phyloP scores from a whole-genome alignment of 30 jellyfish, hydroid and myxozoan genomes.

The Aurelia sp. region DNA sequence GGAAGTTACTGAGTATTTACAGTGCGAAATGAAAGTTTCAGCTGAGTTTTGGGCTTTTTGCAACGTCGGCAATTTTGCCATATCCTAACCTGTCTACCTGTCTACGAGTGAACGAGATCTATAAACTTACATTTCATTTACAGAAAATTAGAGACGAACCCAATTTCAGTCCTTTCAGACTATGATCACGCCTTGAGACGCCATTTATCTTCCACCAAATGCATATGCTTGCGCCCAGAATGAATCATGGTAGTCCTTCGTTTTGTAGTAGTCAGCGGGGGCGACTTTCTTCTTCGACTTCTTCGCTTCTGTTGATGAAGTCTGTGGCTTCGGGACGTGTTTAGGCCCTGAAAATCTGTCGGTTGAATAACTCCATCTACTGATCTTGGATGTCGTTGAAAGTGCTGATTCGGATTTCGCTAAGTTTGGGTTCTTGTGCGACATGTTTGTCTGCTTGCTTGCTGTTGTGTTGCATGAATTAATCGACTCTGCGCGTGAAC shows the following conservation, averaged over 20 bases:
- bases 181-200: neutral
- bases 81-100: too few species aligned
- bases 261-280: slow-evolving; percentile 7
- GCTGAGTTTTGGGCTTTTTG: too few species aligned
- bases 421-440: slow-evolving; percentile 32
- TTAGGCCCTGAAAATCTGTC: slow-evolving; percentile 68
- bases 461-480: slow-evolving; percentile 52
- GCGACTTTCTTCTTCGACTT: neutral
- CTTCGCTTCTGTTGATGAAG: neutral
- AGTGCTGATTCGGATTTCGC: slow-evolving; percentile 34
- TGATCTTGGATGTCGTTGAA: slow-evolving; percentile 37
- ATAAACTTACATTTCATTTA: too few species aligned
- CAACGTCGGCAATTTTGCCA: too few species aligned
- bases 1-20: too few species aligned
- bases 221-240: slow-evolving; percentile 66
- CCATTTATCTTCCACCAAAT: slow-evolving; percentile 59
- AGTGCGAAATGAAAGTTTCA: too few species aligned
- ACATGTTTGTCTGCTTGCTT: slow-evolving; percentile 1
- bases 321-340: slow-evolving; percentile 18
- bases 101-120: too few species aligned
- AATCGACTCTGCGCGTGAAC: slow-evolving; percentile 59
- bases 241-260: slow-evolving; percentile 31
- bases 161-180: neutral
- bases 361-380: slow-evolving; percentile 53
- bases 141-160: too few species aligned